Conservation (phyloP, 92 coral and sea anemone species). For the Porites evermanni region DNA sequence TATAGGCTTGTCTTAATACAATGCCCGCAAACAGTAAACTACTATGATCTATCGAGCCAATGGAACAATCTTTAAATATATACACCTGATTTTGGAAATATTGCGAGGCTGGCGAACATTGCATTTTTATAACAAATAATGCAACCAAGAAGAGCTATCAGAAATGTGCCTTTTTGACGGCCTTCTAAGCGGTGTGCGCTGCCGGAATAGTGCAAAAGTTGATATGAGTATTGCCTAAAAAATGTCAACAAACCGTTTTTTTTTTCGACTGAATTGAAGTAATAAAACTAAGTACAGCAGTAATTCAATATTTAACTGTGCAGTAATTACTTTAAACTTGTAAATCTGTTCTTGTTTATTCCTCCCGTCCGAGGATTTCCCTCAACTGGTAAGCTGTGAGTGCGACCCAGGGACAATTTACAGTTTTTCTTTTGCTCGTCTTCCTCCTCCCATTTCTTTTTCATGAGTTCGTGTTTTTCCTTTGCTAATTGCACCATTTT, state of each 20-base stretch:
- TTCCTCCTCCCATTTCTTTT: constrained; percentile 87
- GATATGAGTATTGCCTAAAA: too few relatives aligned
- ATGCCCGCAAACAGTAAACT: neutral
- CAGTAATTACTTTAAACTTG: constrained; percentile 50
- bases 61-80: neutral
- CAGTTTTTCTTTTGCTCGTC: constrained; percentile 78
- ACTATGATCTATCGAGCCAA: neutral
- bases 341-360: constrained; percentile 45
- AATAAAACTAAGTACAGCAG: neutral
- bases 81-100: neutral
- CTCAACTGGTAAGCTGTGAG: constrained; percentile 65
- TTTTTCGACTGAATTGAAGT: neutral
- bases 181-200: too few relatives aligned
- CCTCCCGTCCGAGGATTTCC: neutral
- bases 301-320: neutral
- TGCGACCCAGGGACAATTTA: constrained; percentile 61
- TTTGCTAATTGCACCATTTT: constrained; percentile 80
- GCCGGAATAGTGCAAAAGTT: too few relatives aligned
- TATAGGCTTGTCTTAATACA: too few relatives aligned
- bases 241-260: neutral
- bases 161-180: neutral
- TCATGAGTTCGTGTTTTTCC: constrained; percentile 74
- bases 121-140: constrained; percentile 9
- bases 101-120: neutral
- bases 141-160: neutral